phyloP scores from a whole-genome alignment of 2,113 vertebrate species.

The Cyrtonyx montezumae region DNA sequence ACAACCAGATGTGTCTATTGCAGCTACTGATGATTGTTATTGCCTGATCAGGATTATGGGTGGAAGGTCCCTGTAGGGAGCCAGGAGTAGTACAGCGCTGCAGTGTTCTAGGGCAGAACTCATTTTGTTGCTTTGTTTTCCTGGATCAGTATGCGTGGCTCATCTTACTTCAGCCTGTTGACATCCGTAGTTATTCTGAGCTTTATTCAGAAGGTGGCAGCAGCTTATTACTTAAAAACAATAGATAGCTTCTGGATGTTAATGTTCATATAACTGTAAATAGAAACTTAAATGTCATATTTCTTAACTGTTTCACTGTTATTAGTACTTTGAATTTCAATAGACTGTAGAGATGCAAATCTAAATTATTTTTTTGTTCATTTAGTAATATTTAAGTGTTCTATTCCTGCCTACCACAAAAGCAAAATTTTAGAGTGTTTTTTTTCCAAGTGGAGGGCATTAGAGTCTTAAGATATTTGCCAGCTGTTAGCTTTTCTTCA shows the following conservation, averaged over 20 bases:
- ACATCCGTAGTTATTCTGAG: not conserved
- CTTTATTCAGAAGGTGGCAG: slow-evolving; percentile 73
- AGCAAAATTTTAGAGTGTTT: not conserved
- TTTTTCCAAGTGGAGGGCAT: not conserved
- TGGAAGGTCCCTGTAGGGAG: not conserved
- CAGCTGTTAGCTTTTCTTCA: not conserved
- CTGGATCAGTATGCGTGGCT: accelerated
- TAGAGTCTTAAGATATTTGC: not conserved
- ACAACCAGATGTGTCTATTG: not conserved
- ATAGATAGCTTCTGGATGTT: not conserved
- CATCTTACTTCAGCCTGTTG: not conserved
- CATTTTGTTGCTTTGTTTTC: not conserved
- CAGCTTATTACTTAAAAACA: slow-evolving; percentile 31
- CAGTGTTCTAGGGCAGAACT: not conserved
- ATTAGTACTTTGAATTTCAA: not conserved
- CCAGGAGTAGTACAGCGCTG: not conserved
- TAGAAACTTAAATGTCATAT: not conserved
- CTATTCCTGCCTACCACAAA: not conserved
- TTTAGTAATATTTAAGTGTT: not conserved
- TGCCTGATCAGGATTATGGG: not conserved
- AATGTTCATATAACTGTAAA: not conserved
- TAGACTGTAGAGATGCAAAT: not conserved
- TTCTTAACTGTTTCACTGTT: not conserved
- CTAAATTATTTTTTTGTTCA: not conserved
- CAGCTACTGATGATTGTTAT: not conserved